These are phyloP conservation scores for Rotaria magnacalcarata DNA, from an alignment of 2,888 invertebrate species.

Conservation along the genomic window DNA sequence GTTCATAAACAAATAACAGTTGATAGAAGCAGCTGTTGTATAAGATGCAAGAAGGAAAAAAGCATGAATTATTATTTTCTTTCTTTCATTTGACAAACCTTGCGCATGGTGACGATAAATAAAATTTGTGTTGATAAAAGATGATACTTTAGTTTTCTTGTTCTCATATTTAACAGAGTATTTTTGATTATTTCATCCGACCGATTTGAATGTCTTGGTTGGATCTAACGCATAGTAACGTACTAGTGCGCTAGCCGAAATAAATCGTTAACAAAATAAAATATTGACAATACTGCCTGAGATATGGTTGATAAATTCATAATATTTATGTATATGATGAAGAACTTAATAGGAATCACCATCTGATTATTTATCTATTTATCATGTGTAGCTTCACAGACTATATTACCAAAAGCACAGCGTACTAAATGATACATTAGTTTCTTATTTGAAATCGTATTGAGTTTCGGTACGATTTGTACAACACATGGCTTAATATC, in stretches of 20 bases:
- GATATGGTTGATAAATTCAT: background rate
- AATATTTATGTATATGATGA: conserved; percentile 27
- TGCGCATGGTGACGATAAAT: background rate
- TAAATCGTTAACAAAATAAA: background rate
- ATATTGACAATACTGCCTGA: background rate
- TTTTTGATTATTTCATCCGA: too few relatives aligned
- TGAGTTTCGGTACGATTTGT: conserved; percentile 4
- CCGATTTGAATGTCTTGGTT: too few relatives aligned
- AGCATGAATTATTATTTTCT: background rate
- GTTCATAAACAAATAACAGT: background rate
- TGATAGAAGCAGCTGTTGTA: background rate
- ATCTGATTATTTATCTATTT: background rate
- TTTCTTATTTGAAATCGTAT: conserved; percentile 27
- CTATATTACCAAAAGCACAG: conserved; percentile 10
- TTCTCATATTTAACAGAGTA: too few relatives aligned
- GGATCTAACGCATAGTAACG: background rate
- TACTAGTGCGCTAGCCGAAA: background rate
- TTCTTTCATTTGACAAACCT: background rate
- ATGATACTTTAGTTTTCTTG: background rate
- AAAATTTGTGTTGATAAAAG: background rate
- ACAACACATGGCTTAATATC: background rate
- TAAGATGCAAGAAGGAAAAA: background rate
- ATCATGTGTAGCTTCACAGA: background rate
- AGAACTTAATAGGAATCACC: background rate
- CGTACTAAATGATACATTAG: background rate